These are phyloP conservation scores for Rotaria magnacalcarata DNA, from an alignment of 2,888 invertebrate genomes.

Conservation along the genomic window DNA sequence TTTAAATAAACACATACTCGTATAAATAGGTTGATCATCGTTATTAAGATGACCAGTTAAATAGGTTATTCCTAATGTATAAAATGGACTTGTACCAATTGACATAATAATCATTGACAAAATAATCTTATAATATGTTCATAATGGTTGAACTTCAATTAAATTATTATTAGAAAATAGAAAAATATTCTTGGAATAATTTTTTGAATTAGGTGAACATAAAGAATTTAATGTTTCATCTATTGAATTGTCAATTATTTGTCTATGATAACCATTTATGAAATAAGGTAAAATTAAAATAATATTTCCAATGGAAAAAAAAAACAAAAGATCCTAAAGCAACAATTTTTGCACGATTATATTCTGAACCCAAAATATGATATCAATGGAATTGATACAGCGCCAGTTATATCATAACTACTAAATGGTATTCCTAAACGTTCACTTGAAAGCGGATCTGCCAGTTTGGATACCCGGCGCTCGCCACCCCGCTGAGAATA, in stretches of 20 bases:
- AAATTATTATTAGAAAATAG: no score
- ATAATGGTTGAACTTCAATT: neutral
- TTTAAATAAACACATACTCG: constrained; percentile 41
- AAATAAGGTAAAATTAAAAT: constrained; percentile 43
- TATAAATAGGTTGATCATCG: constrained; percentile 36
- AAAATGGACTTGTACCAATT: constrained; percentile 78
- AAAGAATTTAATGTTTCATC: neutral
- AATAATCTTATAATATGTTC: constrained; percentile 66
- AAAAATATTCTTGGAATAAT: no score
- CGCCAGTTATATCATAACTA: constrained; percentile 37
- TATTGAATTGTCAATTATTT: neutral
- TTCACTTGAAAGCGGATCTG: constrained; percentile 39
- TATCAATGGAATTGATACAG: constrained; percentile 39
- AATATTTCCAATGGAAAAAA: constrained; percentile 40
- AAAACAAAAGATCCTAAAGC: constrained; percentile 8
- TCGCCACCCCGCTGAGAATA: no score
- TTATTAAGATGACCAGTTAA: constrained; percentile 74
- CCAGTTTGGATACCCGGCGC: no score
- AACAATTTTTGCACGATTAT: constrained; percentile 36
- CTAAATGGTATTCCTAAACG: constrained; percentile 33
- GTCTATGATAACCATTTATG: constrained; percentile 27
- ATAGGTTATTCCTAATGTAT: constrained; percentile 80
- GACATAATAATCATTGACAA: constrained; percentile 77
- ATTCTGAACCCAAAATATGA: constrained; percentile 38
- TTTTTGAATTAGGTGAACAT: neutral